Base-by-base conservation (phyloP, 2,888 invertebrate species). In the Drosophila subquinaria region DNA sequence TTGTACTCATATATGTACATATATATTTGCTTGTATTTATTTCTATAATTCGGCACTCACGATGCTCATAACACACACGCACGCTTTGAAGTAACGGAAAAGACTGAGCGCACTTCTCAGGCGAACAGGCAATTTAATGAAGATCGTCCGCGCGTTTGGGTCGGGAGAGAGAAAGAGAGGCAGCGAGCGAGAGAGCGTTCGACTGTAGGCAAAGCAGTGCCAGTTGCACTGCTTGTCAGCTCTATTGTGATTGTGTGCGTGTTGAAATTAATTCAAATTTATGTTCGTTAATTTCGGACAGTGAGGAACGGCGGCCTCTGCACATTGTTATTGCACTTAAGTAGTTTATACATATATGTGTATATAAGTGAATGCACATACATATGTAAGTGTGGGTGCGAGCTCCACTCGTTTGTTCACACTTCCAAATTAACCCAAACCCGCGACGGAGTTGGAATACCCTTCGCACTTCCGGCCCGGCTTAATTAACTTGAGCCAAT, bases 231-330 rank as follows among this genome's bases (percentile, higher is more conserved):
- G 80, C 75, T 70, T 69, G 55, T 55, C 8, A 30, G 40, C 45
- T 8, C 42, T 15, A 17, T 15, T 53, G 27, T 23, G 23, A 30
- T 23, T 56, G 51, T 55, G 45, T 73, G 70, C 63, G 81, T 81
- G 81, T 68, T 51, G 47, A 63, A 73, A 69, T 72, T 74, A 82
- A 83, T 81, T 86, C 63, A 70, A 84, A 79, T 82, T 82, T 76
- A 88, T 82, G 84, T 74, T 65, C 86, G 86, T 88, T 88, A 82
- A 78, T 87, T 84, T 83, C 51, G 52, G 64, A 68, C 66, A 43
- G 52, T 40, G 50, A 53, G 45, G 45, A 15, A 38, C 36, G n/a
- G 36, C 23, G 23, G 15, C 23, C 56, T 20, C 59, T 42, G 47
- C 53, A 35, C 65, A 68, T 61, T 69, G 38, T 76, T 77, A 73